Conservation (phyloP, 2,888 invertebrate genomes). For the Hypselothyrea guttata region DNA sequence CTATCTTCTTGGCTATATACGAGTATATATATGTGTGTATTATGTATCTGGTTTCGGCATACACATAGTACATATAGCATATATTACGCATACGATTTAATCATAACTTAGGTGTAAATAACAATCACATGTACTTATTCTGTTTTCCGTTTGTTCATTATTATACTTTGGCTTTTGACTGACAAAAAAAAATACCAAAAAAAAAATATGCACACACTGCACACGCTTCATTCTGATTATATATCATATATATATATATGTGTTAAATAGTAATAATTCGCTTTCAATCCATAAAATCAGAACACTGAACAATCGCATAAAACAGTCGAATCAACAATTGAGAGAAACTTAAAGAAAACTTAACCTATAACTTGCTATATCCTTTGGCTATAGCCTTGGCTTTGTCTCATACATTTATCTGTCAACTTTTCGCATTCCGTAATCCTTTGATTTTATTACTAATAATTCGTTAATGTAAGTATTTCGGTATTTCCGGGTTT, state of each 20-base stretch:
- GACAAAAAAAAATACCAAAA: conserved; percentile 43
- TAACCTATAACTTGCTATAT: conserved; percentile 57
- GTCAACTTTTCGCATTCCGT: conserved; percentile 37
- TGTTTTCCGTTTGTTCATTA: conserved; percentile 39
- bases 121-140: conserved; percentile 81
- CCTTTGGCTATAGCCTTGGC: conserved; percentile 56
- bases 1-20: conserved; percentile 43
- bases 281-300: conserved; percentile 64
- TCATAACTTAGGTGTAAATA: conserved; percentile 79
- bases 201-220: conserved; percentile 26
- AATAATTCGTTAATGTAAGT: conserved; percentile 9
- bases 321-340: conserved; percentile 51
- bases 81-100: conserved; percentile 55
- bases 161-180: conserved; percentile 34
- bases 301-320: conserved; percentile 60
- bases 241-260: conserved; percentile 2
- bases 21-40: conserved; percentile 12
- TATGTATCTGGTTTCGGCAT: conserved; percentile 40
- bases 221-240: conserved; percentile 33
- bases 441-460: conserved; percentile 14
- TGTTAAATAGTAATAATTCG: conserved; percentile 8
- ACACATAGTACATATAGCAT: conserved; percentile 47
- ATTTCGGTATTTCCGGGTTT: conserved; percentile 5
- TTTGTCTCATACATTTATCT: conserved; percentile 55
- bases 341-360: conserved; percentile 50